phyloP scores from a whole-genome alignment of 64 coral and sea anemone species.

The Platygyra sinensis region DNA sequence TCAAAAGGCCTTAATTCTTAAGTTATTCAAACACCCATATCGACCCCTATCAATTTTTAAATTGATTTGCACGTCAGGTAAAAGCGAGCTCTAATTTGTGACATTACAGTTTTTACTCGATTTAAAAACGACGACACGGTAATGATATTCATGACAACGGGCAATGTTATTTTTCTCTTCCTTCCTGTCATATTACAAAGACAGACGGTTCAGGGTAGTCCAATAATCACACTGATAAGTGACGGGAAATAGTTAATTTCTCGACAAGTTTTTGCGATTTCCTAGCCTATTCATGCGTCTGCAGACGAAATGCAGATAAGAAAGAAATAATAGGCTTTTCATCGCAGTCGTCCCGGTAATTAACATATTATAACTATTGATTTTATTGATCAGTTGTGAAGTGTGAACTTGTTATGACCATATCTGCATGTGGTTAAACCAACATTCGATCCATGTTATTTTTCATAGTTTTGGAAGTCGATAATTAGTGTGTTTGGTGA shows the following conservation, averaged over 20 bases:
- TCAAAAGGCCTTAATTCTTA: no score
- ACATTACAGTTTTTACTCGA: background rate
- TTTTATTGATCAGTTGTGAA: background rate
- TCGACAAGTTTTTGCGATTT: background rate
- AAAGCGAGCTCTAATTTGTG: background rate
- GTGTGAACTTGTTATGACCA: background rate
- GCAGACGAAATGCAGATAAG: background rate
- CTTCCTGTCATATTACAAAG: background rate
- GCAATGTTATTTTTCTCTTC: background rate
- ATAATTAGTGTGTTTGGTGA: background rate
- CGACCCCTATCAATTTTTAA: no score
- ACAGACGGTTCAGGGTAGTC: background rate
- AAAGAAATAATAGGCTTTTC: background rate
- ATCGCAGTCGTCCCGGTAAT: background rate
- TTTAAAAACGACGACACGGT: background rate
- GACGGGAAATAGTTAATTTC: background rate
- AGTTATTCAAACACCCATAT: no score
- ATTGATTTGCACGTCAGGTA: background rate
- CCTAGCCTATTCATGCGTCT: background rate
- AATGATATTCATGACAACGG: background rate
- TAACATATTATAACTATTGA: background rate
- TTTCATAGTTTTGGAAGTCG: background rate
- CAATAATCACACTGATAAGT: background rate
- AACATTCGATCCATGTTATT: background rate
- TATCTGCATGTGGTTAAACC: background rate